Base-by-base conservation (phyloP, 2,888 invertebrate species). In the Erpobdella octoculata region DNA sequence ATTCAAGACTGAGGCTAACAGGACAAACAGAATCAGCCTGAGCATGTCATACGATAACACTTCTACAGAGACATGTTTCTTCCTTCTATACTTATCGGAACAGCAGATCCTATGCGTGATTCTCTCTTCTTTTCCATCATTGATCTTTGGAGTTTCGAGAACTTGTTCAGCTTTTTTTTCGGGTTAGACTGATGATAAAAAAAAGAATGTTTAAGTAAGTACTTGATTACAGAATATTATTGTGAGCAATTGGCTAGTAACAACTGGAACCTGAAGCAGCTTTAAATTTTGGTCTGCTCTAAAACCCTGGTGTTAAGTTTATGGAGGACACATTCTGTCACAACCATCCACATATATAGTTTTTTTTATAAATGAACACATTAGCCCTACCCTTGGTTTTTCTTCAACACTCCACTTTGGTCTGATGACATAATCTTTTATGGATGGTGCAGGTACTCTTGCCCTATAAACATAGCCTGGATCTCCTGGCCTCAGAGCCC, bases 391-490 rank as follows among this genome's bases (percentile, higher is more conserved):
- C 65, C 72, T 67, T 25, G 72, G 58, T 38, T 58, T 75, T 48
- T 90, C 88, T 80, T 94, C 94, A 74, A 89, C 88, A 75, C 89
- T 90, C 88, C 92, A 93, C 83, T 91, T 91, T 18, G 98, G 97
- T 67, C 98, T 86, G 77, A 91, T 89, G 69, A 97, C 91, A 84
- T 98, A 98, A 84, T 97, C 97, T 85, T 93, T 96, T 82, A 90
- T 93, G 67, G 94, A 93, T 33, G 95, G 95, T 81, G 88, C 84
- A 31, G 98, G 98, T 72, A 98, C 97, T 73, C 97, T 87, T 18
- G 97, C 97, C 80, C 97, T 87, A 38, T 90, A 89, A 75, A 95
- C 89, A 93, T 93, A 97, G 53, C 96, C 97, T 76, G 91, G 90
- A 81, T 95, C 94, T 73, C 97, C 97, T 0, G 96, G 96, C 72